Evolutionary conservation across 2,797 vertebrate genomes (phyloP), one percentile per base, ranked within the genome.

Genomic region (Danio albolineatus): DNA sequence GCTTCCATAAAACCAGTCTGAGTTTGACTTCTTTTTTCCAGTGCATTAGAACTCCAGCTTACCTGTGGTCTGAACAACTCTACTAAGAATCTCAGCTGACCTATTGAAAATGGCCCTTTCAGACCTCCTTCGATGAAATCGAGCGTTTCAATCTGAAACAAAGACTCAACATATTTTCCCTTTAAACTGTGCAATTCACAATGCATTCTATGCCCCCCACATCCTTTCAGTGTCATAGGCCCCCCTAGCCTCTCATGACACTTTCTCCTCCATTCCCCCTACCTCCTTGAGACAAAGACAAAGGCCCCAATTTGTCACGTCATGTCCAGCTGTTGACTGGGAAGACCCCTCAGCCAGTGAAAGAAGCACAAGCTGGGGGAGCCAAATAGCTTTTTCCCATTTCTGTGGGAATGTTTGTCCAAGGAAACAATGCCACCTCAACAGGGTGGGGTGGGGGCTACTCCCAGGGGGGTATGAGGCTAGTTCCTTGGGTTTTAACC

Each of bases 321-420:
- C 89, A 89, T 90, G 89, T 90, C 89, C 89, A 89, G 89, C 87
- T 89, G 89, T 88, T 89, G 88, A 88, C 86, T 87, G 83, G 85
- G 80, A 79, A 85, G 82, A 84, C 85, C 87, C 79, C 84, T 84
- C 61, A 57, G 73, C 74, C 82, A 84, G 78, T 86, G 83, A 86
- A 89, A 83, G 83, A 78, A 79, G 83, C 85, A 80, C 80, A 83
- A 88, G 84, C 83, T 81, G 79, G 85, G 86, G 81, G 81, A 86
- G 82, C 81, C 81, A 86, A 88, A 88, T 85, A 80, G 83, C 83
- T 85, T 89, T 86, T 86, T 84, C 75, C 87, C 84, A 82, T 88
- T 90, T 89, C 89, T 89, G 86, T 90, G 89, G 89, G 89, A 89
- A 90, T 90, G 88, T 90, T 90, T 90, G 88, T 86, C 85, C 85